Evolutionary conservation across 1,140 invertebrate genomes (phyloP).

Genomic region (Radopholus similis): DNA sequence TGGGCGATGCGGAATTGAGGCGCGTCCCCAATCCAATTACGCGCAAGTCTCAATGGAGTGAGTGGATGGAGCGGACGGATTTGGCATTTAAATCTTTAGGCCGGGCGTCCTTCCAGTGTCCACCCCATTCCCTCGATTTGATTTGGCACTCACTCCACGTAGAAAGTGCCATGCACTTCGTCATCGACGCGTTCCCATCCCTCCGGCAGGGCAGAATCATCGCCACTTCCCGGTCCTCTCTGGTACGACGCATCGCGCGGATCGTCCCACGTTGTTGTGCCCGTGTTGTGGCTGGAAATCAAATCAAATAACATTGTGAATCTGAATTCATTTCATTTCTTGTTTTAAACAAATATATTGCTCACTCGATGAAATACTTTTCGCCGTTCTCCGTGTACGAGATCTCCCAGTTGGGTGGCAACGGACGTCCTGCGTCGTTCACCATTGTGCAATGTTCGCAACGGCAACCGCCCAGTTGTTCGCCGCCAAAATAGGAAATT

Average conservation of each 20-base stretch:
- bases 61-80: no score
- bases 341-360: slow-evolving; percentile 43
- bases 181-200: slow-evolving; percentile 98
- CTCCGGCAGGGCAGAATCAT: slow-evolving; percentile 70
- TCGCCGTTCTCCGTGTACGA: slow-evolving; percentile 91
- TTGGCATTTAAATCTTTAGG: no score
- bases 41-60: no score
- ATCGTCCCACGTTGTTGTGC: slow-evolving; percentile 60
- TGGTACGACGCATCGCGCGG: slow-evolving; percentile 45
- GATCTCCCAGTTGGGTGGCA: slow-evolving; percentile 93
- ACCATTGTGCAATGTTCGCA: slow-evolving; percentile 15
- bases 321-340: neutral
- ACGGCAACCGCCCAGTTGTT: neutral
- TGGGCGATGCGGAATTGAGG: no score
- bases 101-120: no score
- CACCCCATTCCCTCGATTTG: no score
- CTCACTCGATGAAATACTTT: slow-evolving; percentile 95
- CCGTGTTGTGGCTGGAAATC: slow-evolving; percentile 54
- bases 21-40: no score
- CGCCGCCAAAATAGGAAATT: slow-evolving; percentile 35
- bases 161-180: slow-evolving; percentile 92
- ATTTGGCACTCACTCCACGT: slow-evolving; percentile 75
- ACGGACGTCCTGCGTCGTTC: slow-evolving; percentile 69
- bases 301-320: slow-evolving; percentile 12
- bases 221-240: slow-evolving; percentile 22